phyloP scores from a whole-genome alignment of 2,888 invertebrate species.

The Serrognathus titanus region DNA sequence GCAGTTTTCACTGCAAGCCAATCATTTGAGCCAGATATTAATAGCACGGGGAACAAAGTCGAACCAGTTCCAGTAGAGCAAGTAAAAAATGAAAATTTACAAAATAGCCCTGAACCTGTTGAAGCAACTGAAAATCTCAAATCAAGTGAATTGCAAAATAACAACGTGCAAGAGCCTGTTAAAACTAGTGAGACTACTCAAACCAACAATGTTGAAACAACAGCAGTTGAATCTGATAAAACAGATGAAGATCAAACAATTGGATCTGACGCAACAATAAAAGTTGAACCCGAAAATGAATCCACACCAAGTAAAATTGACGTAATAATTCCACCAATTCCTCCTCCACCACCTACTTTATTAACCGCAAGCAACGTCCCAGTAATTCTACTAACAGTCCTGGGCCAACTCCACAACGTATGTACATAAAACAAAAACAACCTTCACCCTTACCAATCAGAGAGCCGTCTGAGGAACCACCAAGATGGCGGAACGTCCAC shows the following conservation, averaged over 20 bases:
- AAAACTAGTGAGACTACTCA: not conserved
- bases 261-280: not conserved
- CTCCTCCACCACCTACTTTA: constrained; percentile 26
- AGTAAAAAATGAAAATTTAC: not conserved
- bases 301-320: too few relatives aligned
- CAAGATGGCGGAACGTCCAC: too few relatives aligned
- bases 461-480: not conserved
- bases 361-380: constrained; percentile 15
- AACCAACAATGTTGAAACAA: constrained; percentile 10
- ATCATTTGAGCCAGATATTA: not conserved
- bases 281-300: not conserved
- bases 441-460: not conserved
- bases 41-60: not conserved
- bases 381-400: not conserved
- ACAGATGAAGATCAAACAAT: not conserved
- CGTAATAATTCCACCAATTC: constrained; percentile 19
- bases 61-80: not conserved
- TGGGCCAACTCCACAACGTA: not conserved
- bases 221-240: constrained; percentile 5
- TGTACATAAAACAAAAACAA: not conserved
- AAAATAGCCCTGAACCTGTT: not conserved
- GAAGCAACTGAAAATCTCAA: not conserved
- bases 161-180: not conserved
- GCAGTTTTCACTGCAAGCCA: too few relatives aligned
- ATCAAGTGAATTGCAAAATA: too few relatives aligned